These are phyloP conservation scores for Anagrus nilaparvatae DNA, from an alignment of 1,140 invertebrate species.

Conservation along the genomic window DNA sequence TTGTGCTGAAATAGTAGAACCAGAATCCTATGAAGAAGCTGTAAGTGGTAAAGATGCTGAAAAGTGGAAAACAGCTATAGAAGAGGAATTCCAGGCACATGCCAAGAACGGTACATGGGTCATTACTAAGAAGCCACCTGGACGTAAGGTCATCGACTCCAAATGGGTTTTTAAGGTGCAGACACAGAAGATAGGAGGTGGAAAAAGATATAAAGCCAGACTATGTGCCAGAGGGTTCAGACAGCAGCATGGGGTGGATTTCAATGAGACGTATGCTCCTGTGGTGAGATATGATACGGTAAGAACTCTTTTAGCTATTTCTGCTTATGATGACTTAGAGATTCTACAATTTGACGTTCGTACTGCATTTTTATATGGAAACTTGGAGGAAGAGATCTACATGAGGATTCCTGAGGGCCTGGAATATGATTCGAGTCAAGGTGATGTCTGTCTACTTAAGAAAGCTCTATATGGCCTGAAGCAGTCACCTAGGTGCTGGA, in stretches of 20 bases:
- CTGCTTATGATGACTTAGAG: constrained; percentile 7
- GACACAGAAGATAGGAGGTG: neutral
- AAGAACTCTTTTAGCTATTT: neutral
- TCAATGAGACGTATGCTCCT: constrained; percentile 19
- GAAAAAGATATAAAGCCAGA: constrained; percentile 15
- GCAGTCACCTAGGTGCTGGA: constrained; percentile 36
- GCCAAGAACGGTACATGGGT: constrained; percentile 17
- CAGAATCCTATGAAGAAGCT: constrained; percentile 17
- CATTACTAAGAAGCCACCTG: neutral
- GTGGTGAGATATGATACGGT: neutral
- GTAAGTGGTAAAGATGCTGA: constrained; percentile 7
- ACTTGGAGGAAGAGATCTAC: constrained; percentile 34
- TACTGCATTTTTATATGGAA: constrained; percentile 15
- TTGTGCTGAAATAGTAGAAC: constrained; percentile 6
- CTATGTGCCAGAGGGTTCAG: constrained; percentile 23
- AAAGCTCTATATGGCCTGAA: constrained; percentile 38
- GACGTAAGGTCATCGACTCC: neutral
- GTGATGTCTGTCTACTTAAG: too few species aligned
- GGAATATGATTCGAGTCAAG: constrained; percentile 10
- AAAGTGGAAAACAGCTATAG: constrained; percentile 19
- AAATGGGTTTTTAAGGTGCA: constrained; percentile 8
- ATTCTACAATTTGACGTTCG: constrained; percentile 21
- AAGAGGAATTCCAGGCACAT: constrained; percentile 18
- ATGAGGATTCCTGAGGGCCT: constrained; percentile 34
- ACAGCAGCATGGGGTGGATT: constrained; percentile 20